Percentiles rank a stretch among this genome's conserved stretches.
Evolutionary conservation across 2,888 invertebrate genomes (phyloP).

Genomic region (Agonopterix alstromeriana): DNA sequence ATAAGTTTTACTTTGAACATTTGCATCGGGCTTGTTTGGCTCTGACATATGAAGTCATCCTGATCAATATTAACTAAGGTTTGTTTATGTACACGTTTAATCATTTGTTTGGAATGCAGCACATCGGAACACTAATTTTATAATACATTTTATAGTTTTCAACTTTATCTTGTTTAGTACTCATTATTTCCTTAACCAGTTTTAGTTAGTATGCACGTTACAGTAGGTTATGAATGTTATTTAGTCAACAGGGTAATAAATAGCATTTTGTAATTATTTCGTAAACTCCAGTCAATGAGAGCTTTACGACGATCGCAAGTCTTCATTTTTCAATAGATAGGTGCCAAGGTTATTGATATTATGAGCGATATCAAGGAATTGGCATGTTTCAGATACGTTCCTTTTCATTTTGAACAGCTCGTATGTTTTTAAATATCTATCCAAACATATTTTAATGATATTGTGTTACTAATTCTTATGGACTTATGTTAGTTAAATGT

Average conservation of each 20-base stretch:
- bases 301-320: not conserved
- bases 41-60: slow-evolving; percentile 33
- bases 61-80: slow-evolving; percentile 26
- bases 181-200: not conserved
- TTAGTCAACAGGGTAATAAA: slow-evolving; percentile 49
- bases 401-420: not conserved
- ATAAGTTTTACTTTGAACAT: slow-evolving; percentile 33
- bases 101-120: slow-evolving; percentile 13
- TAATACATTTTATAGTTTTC: slow-evolving; percentile 11
- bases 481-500: slow-evolving; percentile 38
- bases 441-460: slow-evolving; percentile 46
- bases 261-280: slow-evolving; percentile 29
- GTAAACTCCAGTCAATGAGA: slow-evolving; percentile 3
- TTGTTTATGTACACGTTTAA: slow-evolving; percentile 14
- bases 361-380: not conserved
- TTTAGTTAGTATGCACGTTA: slow-evolving; percentile 13
- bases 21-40: slow-evolving; percentile 16
- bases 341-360: slow-evolving; percentile 7
- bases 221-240: slow-evolving; percentile 18
- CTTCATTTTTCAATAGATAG: not conserved
- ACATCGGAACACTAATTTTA: slow-evolving; percentile 17
- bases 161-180: slow-evolving; percentile 2
- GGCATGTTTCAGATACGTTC: not conserved
- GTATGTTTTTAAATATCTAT: slow-evolving; percentile 24
- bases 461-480: slow-evolving; percentile 57